Conservation (phyloP, 2,113 vertebrate species). For the Hippocampus mohnikei region DNA sequence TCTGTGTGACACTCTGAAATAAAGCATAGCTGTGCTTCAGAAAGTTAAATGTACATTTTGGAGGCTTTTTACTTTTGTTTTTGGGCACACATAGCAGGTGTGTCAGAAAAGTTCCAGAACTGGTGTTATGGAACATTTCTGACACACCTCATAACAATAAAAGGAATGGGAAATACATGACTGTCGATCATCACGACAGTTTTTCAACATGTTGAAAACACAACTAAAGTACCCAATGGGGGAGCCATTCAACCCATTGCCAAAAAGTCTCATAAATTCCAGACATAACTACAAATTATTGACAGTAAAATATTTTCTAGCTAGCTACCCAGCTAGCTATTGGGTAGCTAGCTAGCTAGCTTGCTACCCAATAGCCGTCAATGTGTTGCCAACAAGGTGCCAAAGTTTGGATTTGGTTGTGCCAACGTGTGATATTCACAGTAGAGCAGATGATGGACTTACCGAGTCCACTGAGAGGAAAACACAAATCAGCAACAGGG, state of each 20-base stretch:
- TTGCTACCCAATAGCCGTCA: no score
- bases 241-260: no score
- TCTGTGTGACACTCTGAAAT: background rate
- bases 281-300: no score
- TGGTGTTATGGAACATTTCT: background rate
- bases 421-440: background rate
- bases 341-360: no score
- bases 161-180: background rate
- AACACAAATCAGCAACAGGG: slow-evolving; percentile 88
- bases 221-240: no score
- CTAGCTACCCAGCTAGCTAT: no score
- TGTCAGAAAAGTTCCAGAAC: no score
- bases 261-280: no score
- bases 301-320: no score
- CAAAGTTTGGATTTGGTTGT: background rate
- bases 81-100: background rate
- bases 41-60: background rate
- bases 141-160: no score
- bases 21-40: background rate
- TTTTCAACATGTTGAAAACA: background rate
- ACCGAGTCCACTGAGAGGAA: slow-evolving; percentile 86
- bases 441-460: slow-evolving; percentile 48
- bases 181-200: background rate
- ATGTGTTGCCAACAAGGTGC: no score
- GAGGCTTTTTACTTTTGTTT: background rate